Evolutionary conservation across 2,113 vertebrate genomes (phyloP), one percentile per base, ranked within the genome.

Genomic region (Vimba vimba): DNA sequence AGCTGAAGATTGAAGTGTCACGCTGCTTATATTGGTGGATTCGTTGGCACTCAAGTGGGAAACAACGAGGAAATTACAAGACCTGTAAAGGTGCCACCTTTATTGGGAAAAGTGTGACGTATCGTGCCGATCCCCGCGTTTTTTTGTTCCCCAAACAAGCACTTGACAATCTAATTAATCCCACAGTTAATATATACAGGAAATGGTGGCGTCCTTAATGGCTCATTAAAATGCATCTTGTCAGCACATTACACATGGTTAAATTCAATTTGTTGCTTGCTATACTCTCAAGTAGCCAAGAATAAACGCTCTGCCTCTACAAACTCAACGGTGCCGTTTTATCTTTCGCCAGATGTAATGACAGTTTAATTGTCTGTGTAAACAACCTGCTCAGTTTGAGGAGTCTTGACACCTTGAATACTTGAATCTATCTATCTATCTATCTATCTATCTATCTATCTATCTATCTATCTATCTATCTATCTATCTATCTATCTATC

Each of bases 311-410:
- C n/a, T n/a, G 84, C 45, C 76, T 83, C 80, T 5, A 39, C n/a
- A 12, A 88, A 82, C 87, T 85, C 57, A 84, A 86, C 27, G 78
- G 77, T 64, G 80, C 81, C 73, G 71, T 79, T 86, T 78, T 78
- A 84, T 86, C 78, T 68, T 64, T 79, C 36, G 33, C 80, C 82
- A 79, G 83, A 79, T 64, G 77, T 86, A 88, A 88, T 90, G 87
- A 86, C 87, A 88, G 83, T 85, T 87, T 88, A 88, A 88, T 87
- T 85, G 85, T 43, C 27, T 55, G 82, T 57, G 86, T 87, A 88
- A 88, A 88, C 86, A 88, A 47, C 47, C 81, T 27, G 62, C 75
- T 64, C 45, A 43, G 71, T 84, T 75, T 27, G 33, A 82, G 25
- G 68, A 60, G 75, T 84, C 62, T 23, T 74, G 80, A 84, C 73